Percentiles rank a stretch among this genome's conserved stretches.
Evolutionary conservation across 2,113 vertebrate species (phyloP).

Genomic region (Brachionichthys hirsutus): DNA sequence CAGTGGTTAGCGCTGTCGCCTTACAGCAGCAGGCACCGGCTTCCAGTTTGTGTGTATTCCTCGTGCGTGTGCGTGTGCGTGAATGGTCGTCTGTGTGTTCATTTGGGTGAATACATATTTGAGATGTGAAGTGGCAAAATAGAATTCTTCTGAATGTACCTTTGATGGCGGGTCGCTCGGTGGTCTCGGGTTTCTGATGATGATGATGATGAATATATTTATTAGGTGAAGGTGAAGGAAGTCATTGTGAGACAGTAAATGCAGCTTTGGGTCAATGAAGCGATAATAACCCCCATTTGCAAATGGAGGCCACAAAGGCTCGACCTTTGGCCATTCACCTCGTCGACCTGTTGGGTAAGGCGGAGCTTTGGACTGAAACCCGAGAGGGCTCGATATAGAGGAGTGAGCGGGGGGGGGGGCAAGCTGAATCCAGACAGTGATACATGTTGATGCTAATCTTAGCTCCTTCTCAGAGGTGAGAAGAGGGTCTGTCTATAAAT

Average conservation of each 20-base stretch:
- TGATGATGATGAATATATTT: no score
- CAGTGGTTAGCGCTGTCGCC: no score
- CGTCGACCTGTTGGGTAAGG: constrained; percentile 49
- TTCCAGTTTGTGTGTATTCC: no score
- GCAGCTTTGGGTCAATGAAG: background rate
- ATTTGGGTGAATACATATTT: no score
- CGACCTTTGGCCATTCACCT: constrained; percentile 29
- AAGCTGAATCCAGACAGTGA: constrained; percentile 68
- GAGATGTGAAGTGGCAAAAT: no score
- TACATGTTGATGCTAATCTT: constrained; percentile 75
- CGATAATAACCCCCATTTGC: background rate
- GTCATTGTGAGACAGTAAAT: background rate
- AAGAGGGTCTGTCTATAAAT: constrained; percentile 75
- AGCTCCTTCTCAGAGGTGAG: constrained; percentile 73
- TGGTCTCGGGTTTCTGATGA: no score
- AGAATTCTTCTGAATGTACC: no score
- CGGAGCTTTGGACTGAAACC: constrained; percentile 50
- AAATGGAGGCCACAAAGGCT: background rate
- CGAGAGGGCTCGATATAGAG: constrained; percentile 60
- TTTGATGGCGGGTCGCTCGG: no score
- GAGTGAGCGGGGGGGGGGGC: constrained; percentile 49
- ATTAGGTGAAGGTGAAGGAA: background rate
- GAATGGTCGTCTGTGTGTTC: no score
- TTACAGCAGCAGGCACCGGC: no score
- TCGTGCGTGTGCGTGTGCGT: no score